Evolutionary conservation across 2,797 vertebrate genomes (phyloP), one percentile per base, ranked within the genome.

Genomic region (Sphenodon punctatus): DNA sequence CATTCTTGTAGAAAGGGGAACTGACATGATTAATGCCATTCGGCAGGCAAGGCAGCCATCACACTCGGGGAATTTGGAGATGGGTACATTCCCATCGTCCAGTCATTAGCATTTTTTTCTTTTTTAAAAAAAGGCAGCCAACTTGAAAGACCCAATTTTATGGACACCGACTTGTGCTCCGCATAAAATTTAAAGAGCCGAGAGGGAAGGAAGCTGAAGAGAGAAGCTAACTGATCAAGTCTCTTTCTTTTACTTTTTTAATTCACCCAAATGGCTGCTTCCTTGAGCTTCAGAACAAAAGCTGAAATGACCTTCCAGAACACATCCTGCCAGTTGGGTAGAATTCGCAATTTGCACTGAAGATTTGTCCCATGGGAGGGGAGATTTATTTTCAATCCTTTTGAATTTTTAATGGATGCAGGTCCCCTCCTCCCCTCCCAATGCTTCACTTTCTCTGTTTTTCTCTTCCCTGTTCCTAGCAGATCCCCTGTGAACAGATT

Each of bases 1-100:
- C 93, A 91, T 78, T 96, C 93, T 95, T 95, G 94, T 95, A 95
- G 94, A 95, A 96, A 95, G 84, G 61, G 69, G 86, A 90, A 65
- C 88, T 94, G 94, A 95, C 94, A 95, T 95, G 95, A 96, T 95
- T 95, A 93, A 96, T 95, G 91, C 75, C 85, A 46, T 72, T 92
- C 43, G 1, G 86, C 63, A 84, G 88, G 75, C 79, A 90, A 94
- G 76, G 85, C 92, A 88, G 77, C 0, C 20, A 88, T 80, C 75
- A 84, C 82, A 86, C 88, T 89, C 89, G 89, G 84, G 82, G 90
- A 92, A 84, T 15, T 56, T 77, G 87, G 75, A 92, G 78, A 80
- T 49, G 67, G 64, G 68, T 91, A 79, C 80, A 59, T 78, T 89
- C 89, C 89, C 82, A 89, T 89, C 87, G 91, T 68, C 45, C 27